Evolutionary conservation across 2,888 invertebrate species (phyloP).

Genomic region (Digitonthophagus gazella): DNA sequence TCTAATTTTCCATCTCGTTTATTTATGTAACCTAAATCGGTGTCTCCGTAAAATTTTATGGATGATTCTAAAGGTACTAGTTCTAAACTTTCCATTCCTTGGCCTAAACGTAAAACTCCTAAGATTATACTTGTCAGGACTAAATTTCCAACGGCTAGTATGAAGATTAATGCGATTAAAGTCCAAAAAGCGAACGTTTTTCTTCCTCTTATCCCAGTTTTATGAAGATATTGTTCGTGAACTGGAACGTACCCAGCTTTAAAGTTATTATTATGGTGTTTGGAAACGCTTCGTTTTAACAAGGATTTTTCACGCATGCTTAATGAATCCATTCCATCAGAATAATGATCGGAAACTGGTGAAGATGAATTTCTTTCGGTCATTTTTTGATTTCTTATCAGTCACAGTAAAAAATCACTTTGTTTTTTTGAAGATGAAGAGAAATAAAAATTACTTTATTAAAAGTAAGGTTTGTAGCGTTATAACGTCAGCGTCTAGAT

Average conservation of each 20-base stretch:
- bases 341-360: conserved; percentile 44
- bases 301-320: conserved; percentile 43
- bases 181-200: conserved; percentile 79
- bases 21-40: conserved; percentile 75
- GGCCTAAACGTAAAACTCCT: conserved; percentile 75
- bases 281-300: conserved; percentile 41
- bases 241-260: conserved; percentile 47
- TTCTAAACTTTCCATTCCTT: conserved; percentile 84
- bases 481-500: too few species aligned
- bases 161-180: conserved; percentile 65
- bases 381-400: background rate
- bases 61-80: conserved; percentile 71
- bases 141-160: conserved; percentile 77
- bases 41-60: conserved; percentile 74
- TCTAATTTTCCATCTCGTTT: conserved; percentile 69
- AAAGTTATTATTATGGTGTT: conserved; percentile 44
- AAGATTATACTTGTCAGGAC: conserved; percentile 77
- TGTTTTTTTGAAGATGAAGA: too few species aligned
- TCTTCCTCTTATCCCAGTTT: conserved; percentile 52
- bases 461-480: too few species aligned
- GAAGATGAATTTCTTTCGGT: conserved; percentile 40
- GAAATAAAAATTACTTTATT: too few species aligned
- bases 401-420: too few species aligned
- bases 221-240: conserved; percentile 42
- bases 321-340: conserved; percentile 45